Percentiles rank a stretch among this genome's conserved stretches.
Evolutionary conservation across 2,113 vertebrate genomes (phyloP).

Genomic region (Terrapene triunguis): DNA sequence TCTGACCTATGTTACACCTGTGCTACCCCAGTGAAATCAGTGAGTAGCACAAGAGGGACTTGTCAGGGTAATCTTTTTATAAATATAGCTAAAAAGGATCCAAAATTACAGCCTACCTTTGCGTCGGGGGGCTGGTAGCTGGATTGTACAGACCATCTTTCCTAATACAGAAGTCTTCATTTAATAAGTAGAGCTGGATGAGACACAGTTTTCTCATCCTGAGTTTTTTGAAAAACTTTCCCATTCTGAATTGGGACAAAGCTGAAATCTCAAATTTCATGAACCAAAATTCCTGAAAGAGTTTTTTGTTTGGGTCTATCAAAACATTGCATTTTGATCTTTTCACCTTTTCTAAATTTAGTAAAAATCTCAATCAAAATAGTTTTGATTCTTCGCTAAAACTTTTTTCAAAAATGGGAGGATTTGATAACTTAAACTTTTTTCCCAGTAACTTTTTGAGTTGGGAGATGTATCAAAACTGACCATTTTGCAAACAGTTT

Average conservation of each 20-base stretch:
- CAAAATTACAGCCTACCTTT: background rate
- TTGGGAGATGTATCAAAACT: background rate
- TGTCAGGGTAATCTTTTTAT: background rate
- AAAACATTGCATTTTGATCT: background rate
- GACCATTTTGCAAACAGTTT: background rate
- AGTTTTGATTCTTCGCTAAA: no score
- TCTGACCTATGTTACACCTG: background rate
- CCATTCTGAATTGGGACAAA: background rate
- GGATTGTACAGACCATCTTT: background rate
- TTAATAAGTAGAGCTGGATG: background rate
- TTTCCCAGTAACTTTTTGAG: background rate
- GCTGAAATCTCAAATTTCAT: background rate
- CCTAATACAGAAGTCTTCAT: background rate
- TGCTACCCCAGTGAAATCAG: background rate
- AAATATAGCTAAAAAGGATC: background rate
- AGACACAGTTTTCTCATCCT: background rate
- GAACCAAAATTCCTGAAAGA: background rate
- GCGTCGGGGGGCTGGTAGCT: background rate
- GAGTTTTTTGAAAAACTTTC: background rate
- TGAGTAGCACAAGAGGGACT: background rate
- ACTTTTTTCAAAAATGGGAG: background rate
- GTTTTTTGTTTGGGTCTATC: background rate
- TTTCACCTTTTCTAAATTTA: background rate
- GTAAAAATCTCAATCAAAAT: background rate
- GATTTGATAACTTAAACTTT: background rate